Conservation (phyloP, 1,140 invertebrate species). For the Drosophila busckii region DNA sequence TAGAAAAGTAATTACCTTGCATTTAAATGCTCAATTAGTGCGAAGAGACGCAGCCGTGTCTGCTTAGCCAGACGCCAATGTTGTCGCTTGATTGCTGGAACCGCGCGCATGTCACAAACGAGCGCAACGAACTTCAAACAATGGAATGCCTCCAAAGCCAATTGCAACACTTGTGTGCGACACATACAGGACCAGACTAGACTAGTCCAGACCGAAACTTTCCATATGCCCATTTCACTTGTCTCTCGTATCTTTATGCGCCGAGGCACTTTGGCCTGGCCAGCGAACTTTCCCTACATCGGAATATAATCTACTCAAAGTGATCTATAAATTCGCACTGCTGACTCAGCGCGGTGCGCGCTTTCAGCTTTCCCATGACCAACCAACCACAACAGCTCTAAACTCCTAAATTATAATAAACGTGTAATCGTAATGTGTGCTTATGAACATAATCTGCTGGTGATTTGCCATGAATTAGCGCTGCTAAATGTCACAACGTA, state of each 20-base stretch:
- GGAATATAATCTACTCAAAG: constrained; percentile 23
- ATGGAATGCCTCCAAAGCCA: too few species aligned
- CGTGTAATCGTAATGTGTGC: constrained; percentile 78
- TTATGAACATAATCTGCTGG: constrained; percentile 75
- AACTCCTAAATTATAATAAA: constrained; percentile 78
- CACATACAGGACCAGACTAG: too few species aligned
- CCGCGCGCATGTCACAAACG: constrained; percentile 65
- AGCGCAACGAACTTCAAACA: constrained; percentile 46
- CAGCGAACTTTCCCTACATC: constrained; percentile 31
- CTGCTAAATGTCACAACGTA: constrained; percentile 71
- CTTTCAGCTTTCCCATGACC: constrained; percentile 25
- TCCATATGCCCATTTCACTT: too few species aligned
- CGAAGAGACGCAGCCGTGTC: constrained; percentile 32
- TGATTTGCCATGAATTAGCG: constrained; percentile 76
- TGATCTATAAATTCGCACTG: constrained; percentile 13
- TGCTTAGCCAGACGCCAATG: constrained; percentile 3
- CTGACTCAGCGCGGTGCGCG: background rate
- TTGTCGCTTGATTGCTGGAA: constrained; percentile 59
- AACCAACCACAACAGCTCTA: constrained; percentile 24
- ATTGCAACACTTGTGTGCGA: too few species aligned
- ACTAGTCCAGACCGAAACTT: too few species aligned
- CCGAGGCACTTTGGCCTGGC: background rate
- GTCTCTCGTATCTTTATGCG: too few species aligned
- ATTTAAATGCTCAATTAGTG: constrained; percentile 77
- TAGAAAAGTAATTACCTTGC: constrained; percentile 73